Evolutionary conservation across 2,113 vertebrate genomes (phyloP), one percentile per base, ranked within the genome.

Genomic region (Caranx melampygus): DNA sequence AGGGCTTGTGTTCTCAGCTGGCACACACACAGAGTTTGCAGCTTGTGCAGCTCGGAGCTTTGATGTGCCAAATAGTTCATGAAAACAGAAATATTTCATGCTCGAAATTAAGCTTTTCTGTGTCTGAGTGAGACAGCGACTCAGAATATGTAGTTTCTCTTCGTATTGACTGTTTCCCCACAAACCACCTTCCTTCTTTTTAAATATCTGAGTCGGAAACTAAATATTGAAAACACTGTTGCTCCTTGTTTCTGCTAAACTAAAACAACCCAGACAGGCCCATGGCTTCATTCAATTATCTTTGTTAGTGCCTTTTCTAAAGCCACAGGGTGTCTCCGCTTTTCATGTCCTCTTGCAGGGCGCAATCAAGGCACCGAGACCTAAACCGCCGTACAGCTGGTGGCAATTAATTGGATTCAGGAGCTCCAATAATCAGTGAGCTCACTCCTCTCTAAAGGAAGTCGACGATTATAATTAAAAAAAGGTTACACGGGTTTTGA

Each of bases 381-480:
- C 68, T 75, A 21, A 83, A 63, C 68, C 73, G 2, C 76, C 21
- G 35, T 63, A 35, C 66, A 85, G 77, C 79, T 37, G 70, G 45
- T 45, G 55, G 33, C 70, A 33, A 34, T 66, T 92, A 87, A 88
- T 91, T 88, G 67, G 71, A 88, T 86, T 83, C 71, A 79, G 67
- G 52, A 75, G 68, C 75, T 83, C 52, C 58, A 67, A 76, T 89
- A 89, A 93, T 93, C 85, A 93, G 83, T 59, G 45, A 34, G 73
- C 57, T 78, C 62, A 59, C 65, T 69, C 52, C 42, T 79, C 52
- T 33, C 80, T 76, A 60, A 88, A 83, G 84, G 78, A 90, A 85
- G 81, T 82, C 54, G 2, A 81, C 82, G 86, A 88, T 93, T 91
- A 88, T 83, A 89, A 93, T 90, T 86, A 55, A 81, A 86, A 78